A percentile compares a stretch with the other conserved stretches of the same genome.
phyloP scores from a whole-genome alignment of 1,140 invertebrate species.

The Rhyzopertha dominica region DNA sequence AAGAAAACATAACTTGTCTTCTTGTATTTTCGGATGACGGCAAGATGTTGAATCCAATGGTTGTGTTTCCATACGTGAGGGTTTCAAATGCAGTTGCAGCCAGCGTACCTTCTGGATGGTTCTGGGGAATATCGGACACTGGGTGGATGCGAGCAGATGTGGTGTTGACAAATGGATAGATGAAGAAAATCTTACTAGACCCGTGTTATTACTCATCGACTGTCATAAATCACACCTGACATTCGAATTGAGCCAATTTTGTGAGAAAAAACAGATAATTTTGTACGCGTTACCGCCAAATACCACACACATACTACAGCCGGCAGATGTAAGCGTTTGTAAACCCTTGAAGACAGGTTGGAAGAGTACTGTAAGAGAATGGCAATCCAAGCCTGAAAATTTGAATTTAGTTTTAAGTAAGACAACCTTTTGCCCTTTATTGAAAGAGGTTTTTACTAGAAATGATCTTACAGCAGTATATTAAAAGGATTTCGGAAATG shows the following conservation, averaged over 20 bases:
- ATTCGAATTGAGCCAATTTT: conserved; percentile 39
- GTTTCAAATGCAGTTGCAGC: conserved; percentile 23
- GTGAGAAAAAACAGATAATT: conserved; percentile 40
- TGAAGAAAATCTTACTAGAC: too few species aligned
- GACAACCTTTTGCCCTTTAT: conserved; percentile 14
- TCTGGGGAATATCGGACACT: conserved; percentile 23
- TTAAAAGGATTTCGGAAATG: too few species aligned
- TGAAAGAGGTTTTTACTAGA: background rate
- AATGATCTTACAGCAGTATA: too few species aligned
- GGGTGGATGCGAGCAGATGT: conserved; percentile 26
- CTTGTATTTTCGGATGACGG: conserved; percentile 30
- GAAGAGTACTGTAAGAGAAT: conserved; percentile 31
- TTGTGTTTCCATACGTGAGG: conserved; percentile 29
- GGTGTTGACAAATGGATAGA: conserved; percentile 17
- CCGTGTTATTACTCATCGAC: conserved; percentile 43
- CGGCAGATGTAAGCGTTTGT: conserved; percentile 44
- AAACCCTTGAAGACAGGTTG: conserved; percentile 37
- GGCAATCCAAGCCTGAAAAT: conserved; percentile 21
- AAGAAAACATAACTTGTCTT: conserved; percentile 41
- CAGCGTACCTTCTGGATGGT: conserved; percentile 24
- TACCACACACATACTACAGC: conserved; percentile 46
- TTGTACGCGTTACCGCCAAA: conserved; percentile 45
- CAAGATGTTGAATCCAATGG: too few species aligned
- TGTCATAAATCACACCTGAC: conserved; percentile 45
- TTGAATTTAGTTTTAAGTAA: conserved; percentile 11